Evolutionary conservation across 1,140 invertebrate species (phyloP), one percentile per base, ranked within the genome.

Genomic region (Drosophila setifemur): DNA sequence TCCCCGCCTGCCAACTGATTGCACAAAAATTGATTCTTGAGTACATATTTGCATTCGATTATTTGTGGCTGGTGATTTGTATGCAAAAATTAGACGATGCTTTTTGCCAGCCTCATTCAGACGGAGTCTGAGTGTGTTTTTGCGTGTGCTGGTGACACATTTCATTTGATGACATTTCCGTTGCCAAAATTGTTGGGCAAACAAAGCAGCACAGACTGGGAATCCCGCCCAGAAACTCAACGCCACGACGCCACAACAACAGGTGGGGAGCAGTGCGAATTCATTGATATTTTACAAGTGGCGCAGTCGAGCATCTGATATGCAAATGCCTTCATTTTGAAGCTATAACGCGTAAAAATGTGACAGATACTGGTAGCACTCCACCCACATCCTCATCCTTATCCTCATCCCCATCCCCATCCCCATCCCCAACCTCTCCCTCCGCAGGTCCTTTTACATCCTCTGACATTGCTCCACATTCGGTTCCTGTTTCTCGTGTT

Each of bases 31-130:
- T 86, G 75, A 86, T 75, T 85, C 66, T 63, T 85, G 77, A 79
- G 54, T 54, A 79, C 55, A 86, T 86, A 85, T 85, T 85, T 85
- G 75, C 71, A 86, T 79, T 86, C 86, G 81, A 75, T 85, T 85
- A 83, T 85, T 86, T 85, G 81, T 86, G 79, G 71, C 71, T 55
- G 70, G 66, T 79, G 73, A 85, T 86, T 86, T 85, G 69, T 79
- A 79, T 86, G 81, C 60, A 79, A 85, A n/a, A 85, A 86, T 86
- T 79, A 86, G 44, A 67, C 26, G 69, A 53, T 44, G 44, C 44
- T 23, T 48, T 78, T 47, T 58, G 72, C 67, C 55, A 33, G 37
- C 50, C 45, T 60, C 70, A 68, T 72, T 63, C 49, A 52, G 68
- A 16, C 16, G 19, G 16, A n/a, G 25, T 45, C 18, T 33, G 40